These are phyloP conservation scores for Campoplex capitator DNA, from an alignment of 2,888 invertebrate genomes.

Conservation along the genomic window DNA sequence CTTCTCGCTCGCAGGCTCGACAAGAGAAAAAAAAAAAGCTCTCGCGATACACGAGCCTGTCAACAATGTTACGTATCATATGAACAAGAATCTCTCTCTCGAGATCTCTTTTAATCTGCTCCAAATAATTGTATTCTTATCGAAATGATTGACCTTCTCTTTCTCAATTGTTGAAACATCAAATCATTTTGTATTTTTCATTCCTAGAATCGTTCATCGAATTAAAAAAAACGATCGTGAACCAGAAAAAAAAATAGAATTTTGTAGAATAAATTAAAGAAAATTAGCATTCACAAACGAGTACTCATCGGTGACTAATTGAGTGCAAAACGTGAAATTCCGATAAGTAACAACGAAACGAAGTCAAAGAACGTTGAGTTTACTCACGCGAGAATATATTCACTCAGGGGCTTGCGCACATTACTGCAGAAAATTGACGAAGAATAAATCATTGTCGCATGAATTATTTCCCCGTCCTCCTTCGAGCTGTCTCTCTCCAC, in stretches of 20 bases:
- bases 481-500: constrained; percentile 24
- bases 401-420: background rate
- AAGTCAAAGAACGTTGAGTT: no score
- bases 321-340: no score
- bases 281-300: no score
- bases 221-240: background rate
- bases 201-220: background rate
- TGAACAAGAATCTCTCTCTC: background rate
- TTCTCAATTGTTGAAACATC: background rate
- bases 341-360: no score
- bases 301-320: no score
- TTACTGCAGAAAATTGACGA: background rate
- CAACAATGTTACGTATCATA: constrained; percentile 5
- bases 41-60: background rate
- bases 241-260: background rate
- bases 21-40: background rate
- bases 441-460: constrained; percentile 17
- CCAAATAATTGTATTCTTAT: no score
- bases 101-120: background rate
- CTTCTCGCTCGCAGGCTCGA: constrained; percentile 19
- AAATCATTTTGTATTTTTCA: background rate
- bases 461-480: constrained; percentile 17
- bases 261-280: background rate
- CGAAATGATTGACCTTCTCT: no score
- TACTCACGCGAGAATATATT: no score